These are phyloP conservation scores for Gandaritis pyraliata DNA, from an alignment of 2,888 invertebrate genomes.

Conservation along the genomic window DNA sequence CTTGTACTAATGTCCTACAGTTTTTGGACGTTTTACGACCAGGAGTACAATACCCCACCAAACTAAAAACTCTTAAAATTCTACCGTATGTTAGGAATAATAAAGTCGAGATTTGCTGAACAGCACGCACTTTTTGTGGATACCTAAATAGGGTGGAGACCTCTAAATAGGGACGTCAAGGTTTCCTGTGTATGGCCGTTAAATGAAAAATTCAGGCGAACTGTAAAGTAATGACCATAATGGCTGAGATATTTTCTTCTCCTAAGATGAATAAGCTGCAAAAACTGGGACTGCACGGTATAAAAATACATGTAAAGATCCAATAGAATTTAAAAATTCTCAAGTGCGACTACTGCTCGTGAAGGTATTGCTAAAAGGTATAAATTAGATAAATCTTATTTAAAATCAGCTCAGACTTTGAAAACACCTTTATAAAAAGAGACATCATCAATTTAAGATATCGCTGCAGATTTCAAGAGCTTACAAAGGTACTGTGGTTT, in stretches of 20 bases:
- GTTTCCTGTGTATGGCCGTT: slow-evolving; percentile 23
- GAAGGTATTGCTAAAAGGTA: too few species aligned
- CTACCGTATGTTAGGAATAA: neutral
- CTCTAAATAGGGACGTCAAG: slow-evolving; percentile 21
- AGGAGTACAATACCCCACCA: slow-evolving; percentile 20
- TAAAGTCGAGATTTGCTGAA: slow-evolving; percentile 3
- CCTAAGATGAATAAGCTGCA: slow-evolving; percentile 8
- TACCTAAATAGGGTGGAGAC: slow-evolving; percentile 12
- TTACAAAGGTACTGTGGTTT: slow-evolving; percentile 26
- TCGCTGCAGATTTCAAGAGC: slow-evolving; percentile 20
- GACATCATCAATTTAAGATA: slow-evolving; percentile 15
- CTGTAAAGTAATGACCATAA: slow-evolving; percentile 21
- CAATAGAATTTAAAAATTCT: too few species aligned
- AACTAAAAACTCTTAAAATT: neutral
- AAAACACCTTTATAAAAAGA: neutral
- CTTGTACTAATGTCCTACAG: slow-evolving; percentile 43
- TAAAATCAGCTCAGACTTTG: neutral
- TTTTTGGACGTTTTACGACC: slow-evolving; percentile 38
- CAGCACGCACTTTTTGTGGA: slow-evolving; percentile 3
- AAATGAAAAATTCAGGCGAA: slow-evolving; percentile 26
- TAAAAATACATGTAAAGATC: too few species aligned
- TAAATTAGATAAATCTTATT: too few species aligned
- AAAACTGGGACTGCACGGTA: neutral
- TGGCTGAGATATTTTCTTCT: slow-evolving; percentile 5
- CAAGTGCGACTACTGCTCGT: too few species aligned